These are phyloP conservation scores for Cynocephalus volans DNA, from an alignment of 2,113 vertebrate genomes.

Conservation along the genomic window DNA sequence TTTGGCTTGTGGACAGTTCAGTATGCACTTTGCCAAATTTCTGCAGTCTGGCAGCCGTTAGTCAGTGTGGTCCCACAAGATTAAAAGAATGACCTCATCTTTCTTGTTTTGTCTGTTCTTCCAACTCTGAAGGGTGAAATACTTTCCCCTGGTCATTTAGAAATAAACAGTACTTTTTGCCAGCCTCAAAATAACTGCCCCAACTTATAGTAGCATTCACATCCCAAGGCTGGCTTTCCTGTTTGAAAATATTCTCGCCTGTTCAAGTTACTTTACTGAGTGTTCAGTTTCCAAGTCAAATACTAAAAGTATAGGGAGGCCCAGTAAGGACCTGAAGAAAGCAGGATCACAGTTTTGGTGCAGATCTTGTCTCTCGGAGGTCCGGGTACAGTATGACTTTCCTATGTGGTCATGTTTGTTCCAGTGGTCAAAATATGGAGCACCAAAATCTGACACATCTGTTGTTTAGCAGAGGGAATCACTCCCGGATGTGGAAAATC, in stretches of 20 bases:
- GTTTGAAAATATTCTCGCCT: not conserved
- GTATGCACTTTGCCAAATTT: slow-evolving; percentile 37
- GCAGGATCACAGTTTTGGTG: not conserved
- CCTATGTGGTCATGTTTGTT: not conserved
- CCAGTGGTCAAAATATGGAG: not conserved
- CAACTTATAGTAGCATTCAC: not conserved
- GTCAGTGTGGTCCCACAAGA: not conserved
- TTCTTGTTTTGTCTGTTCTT: slow-evolving; percentile 23
- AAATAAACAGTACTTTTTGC: not conserved
- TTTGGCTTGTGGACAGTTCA: not conserved
- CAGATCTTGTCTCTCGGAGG: not conserved
- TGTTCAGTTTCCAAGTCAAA: not conserved
- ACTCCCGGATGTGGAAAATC: not conserved
- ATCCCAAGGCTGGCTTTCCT: not conserved
- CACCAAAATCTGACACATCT: not conserved
- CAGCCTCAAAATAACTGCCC: not conserved
- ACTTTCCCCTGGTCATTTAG: not conserved
- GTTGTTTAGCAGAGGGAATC: not conserved
- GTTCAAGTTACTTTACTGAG: not conserved
- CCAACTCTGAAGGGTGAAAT: not conserved
- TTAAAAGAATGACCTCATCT: slow-evolving; percentile 9
- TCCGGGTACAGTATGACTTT: not conserved
- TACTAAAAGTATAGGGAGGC: not conserved
- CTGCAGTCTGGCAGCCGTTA: not conserved
- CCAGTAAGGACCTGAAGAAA: not conserved